Percentiles rank a stretch among this genome's conserved stretches.
These are phyloP conservation scores for Saguinus imperator DNA, from an alignment of 2,113 vertebrate species.

Conservation along the genomic window DNA sequence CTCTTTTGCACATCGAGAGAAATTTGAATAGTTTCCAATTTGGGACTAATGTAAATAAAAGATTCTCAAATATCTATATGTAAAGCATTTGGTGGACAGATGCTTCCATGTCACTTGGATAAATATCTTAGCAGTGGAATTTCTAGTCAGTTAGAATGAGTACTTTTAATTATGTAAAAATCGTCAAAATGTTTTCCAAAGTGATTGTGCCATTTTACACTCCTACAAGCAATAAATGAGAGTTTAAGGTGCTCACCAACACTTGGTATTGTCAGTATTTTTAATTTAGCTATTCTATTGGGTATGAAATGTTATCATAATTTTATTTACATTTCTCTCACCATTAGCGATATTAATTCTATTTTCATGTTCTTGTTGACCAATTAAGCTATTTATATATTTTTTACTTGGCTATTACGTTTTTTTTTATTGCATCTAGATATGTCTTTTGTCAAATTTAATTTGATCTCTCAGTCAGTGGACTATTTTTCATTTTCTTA, in stretches of 20 bases:
- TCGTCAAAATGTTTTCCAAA: background rate
- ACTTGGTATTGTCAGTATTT: background rate
- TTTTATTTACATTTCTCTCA: background rate
- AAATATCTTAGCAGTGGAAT: background rate
- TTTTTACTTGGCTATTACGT: background rate
- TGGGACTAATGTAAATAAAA: background rate
- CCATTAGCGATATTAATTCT: background rate
- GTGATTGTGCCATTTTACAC: background rate
- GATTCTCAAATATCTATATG: background rate
- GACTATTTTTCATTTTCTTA: background rate
- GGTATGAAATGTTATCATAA: background rate
- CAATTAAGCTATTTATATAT: background rate
- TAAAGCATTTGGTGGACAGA: background rate
- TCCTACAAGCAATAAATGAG: background rate
- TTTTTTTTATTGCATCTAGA: background rate
- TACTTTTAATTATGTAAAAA: background rate
- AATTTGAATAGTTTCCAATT: background rate
- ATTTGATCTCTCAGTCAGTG: background rate
- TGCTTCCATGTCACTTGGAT: background rate
- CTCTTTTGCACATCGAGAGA: background rate
- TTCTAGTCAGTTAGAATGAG: background rate
- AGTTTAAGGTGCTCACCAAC: background rate
- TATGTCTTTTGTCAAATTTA: background rate
- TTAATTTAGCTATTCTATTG: background rate
- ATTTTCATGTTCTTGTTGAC: background rate